These are phyloP conservation scores for Glareola pratincola DNA, from an alignment of 2,113 vertebrate genomes.

Conservation along the genomic window DNA sequence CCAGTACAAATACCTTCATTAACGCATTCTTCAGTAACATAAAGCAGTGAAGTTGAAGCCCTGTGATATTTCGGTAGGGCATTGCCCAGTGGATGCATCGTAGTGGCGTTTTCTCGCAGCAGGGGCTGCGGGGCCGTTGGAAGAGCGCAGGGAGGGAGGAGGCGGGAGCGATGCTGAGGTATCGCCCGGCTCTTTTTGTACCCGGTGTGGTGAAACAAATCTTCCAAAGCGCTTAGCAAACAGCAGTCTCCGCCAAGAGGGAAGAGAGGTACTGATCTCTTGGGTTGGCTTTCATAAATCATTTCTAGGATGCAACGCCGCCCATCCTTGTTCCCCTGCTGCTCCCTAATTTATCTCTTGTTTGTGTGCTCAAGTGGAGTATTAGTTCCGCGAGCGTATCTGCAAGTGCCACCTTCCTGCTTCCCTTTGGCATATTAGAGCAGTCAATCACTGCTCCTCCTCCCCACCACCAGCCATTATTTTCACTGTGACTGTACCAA, in stretches of 20 bases:
- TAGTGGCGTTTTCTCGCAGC: fast-evolving
- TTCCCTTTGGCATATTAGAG: not conserved
- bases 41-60: not conserved
- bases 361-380: not conserved
- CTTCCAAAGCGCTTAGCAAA: not conserved
- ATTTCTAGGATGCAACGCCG: not conserved
- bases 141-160: not conserved
- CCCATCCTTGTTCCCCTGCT: not conserved
- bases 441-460: not conserved
- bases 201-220: not conserved
- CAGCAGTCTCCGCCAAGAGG: not conserved
- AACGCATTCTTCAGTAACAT: not conserved
- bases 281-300: not conserved
- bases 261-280: not conserved
- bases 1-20: not conserved
- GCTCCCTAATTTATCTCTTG: not conserved
- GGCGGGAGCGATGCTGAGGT: not conserved
- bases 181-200: not conserved
- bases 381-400: not conserved
- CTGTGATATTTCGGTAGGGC: not conserved
- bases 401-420: not conserved
- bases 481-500: not conserved
- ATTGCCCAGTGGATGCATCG: fast-evolving
- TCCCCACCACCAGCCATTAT: not conserved
- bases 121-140: fast-evolving